Conservation (phyloP, 2,888 invertebrate genomes). For the Octodonta nipae region DNA sequence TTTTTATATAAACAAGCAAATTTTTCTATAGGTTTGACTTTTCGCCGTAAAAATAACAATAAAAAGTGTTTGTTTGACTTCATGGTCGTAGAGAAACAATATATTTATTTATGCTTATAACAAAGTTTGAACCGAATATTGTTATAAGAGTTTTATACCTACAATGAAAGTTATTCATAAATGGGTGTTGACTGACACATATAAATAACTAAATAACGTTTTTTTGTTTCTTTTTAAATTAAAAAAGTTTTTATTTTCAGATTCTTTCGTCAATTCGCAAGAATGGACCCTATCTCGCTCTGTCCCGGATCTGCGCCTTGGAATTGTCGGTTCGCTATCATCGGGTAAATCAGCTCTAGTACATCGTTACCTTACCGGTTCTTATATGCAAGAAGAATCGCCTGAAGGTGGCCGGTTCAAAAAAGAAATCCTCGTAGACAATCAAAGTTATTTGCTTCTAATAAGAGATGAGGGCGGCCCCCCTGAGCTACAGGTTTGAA, state of each 20-base stretch:
- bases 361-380: constrained; percentile 93
- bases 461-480: constrained; percentile 95
- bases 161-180: too few species aligned
- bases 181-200: too few species aligned
- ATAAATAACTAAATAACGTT: too few species aligned
- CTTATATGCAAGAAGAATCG: constrained; percentile 95
- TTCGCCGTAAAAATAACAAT: too few species aligned
- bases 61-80: too few species aligned
- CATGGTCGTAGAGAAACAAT: too few species aligned
- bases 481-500: constrained; percentile 83
- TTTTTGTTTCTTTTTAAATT: too few species aligned
- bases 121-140: too few species aligned
- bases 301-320: constrained; percentile 87
- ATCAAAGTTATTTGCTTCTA: constrained; percentile 87
- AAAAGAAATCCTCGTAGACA: constrained; percentile 92
- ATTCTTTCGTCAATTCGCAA: constrained; percentile 98
- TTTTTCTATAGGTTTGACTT: too few species aligned
- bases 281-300: constrained; percentile 96
- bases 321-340: constrained; percentile 86
- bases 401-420: constrained; percentile 98
- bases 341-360: constrained; percentile 96
- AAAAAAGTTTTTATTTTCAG: constrained; percentile 33
- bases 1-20: too few species aligned
- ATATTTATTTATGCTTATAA: too few species aligned
- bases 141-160: too few species aligned